Conservation (phyloP, 1,140 invertebrate genomes). For the Orchesella cincta region DNA sequence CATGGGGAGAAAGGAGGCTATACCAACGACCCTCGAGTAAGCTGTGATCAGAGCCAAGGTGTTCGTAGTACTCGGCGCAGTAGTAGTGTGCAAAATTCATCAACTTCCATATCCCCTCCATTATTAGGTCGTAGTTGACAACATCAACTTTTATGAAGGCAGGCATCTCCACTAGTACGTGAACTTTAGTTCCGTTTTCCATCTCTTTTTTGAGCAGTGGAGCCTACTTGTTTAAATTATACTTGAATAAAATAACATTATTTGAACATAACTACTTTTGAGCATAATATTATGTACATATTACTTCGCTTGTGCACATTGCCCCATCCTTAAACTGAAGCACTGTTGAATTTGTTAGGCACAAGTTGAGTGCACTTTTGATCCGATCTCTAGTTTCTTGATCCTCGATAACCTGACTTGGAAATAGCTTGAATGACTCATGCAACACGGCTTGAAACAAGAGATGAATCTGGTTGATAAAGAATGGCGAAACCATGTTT, state of each 20-base stretch:
- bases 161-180: constrained; percentile 28
- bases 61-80: constrained; percentile 37
- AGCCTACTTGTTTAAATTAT: constrained; percentile 2
- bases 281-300: too few relatives aligned
- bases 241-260: background rate
- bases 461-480: constrained; percentile 34
- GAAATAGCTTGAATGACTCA: constrained; percentile 27
- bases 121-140: constrained; percentile 35
- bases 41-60: constrained; percentile 34
- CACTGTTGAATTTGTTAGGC: constrained; percentile 9
- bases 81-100: constrained; percentile 43
- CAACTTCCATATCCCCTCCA: constrained; percentile 43
- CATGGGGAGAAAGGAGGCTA: constrained; percentile 32
- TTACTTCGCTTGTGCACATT: constrained; percentile 18
- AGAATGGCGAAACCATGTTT: constrained; percentile 34
- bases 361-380: background rate
- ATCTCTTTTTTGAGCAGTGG: constrained; percentile 20
- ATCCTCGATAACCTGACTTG: constrained; percentile 10
- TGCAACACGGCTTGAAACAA: constrained; percentile 35
- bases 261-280: too few relatives aligned
- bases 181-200: constrained; percentile 25
- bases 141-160: constrained; percentile 29
- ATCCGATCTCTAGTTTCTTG: constrained; percentile 19
- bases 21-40: constrained; percentile 29
- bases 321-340: constrained; percentile 16